A percentile compares a stretch with the other conserved stretches of the same genome.
phyloP scores from a whole-genome alignment of 2,113 vertebrate genomes.

The Daboia siamensis region DNA sequence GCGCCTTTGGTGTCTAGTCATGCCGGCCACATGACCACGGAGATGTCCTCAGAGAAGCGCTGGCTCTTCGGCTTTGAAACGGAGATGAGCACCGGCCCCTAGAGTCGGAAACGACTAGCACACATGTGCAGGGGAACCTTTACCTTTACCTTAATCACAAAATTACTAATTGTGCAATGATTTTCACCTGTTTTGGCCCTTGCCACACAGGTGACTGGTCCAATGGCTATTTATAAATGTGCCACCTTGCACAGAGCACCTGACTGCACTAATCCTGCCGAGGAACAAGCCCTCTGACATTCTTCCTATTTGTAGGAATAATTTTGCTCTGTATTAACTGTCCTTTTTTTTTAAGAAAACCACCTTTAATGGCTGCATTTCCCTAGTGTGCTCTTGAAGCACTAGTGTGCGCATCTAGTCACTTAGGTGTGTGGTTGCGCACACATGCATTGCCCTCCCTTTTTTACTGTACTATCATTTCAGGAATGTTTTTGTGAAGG shows the following conservation, averaged over 20 bases:
- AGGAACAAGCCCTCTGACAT: not conserved
- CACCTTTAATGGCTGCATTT: not conserved
- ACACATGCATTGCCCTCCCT: not conserved
- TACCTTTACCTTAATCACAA: too few relatives aligned
- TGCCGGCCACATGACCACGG: too few relatives aligned
- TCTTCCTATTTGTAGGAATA: not conserved
- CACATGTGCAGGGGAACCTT: too few relatives aligned
- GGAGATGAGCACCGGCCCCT: too few relatives aligned
- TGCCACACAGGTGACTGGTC: not conserved
- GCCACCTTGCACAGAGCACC: not conserved
- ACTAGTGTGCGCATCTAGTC: not conserved
- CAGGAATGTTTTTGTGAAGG: not conserved
- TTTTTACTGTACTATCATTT: not conserved
- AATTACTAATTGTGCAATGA: not conserved
- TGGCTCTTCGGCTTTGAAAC: too few relatives aligned
- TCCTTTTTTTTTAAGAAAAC: not conserved
- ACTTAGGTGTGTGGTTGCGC: not conserved
- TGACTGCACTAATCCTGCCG: not conserved
- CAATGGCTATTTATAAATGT: not conserved
- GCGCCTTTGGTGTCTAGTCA: too few relatives aligned
- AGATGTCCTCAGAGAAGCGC: too few relatives aligned
- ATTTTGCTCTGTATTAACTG: not conserved
- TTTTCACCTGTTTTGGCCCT: not conserved
- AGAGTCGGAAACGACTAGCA: too few relatives aligned
- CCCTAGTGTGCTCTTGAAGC: not conserved